Evolutionary conservation across 1,140 invertebrate species (phyloP).

Genomic region (Diploscapter pachys): DNA sequence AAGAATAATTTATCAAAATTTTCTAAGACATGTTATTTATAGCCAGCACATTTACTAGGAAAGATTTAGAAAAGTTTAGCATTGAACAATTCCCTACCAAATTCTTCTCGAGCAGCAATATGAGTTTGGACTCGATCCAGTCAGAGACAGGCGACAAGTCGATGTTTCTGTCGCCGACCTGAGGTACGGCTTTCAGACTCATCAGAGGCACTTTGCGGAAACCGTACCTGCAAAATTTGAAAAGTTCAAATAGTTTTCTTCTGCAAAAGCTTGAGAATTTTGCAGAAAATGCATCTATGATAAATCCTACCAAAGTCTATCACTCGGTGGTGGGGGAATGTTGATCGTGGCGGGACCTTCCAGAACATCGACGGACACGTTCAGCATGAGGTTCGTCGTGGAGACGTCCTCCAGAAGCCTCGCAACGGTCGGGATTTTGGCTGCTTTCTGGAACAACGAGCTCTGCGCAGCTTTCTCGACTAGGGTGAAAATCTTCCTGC

Average conservation of each 20-base stretch:
- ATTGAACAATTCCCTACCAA: conserved; percentile 35
- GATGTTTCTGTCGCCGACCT: conserved; percentile 56
- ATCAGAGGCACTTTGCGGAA: conserved; percentile 50
- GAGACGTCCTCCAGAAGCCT: conserved; percentile 68
- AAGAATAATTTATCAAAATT: no score
- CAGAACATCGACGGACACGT: conserved; percentile 78
- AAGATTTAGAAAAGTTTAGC: no score
- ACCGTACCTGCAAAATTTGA: conserved; percentile 42
- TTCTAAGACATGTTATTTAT: no score
- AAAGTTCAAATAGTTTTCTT: conserved; percentile 6
- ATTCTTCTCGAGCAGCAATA: conserved; percentile 53
- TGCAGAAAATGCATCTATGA: background rate
- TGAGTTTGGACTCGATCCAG: conserved; percentile 51
- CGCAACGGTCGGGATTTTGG: conserved; percentile 64
- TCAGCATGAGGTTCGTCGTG: conserved; percentile 82
- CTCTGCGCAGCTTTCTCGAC: conserved; percentile 84
- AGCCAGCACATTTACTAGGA: no score
- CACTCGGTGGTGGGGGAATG: conserved; percentile 85
- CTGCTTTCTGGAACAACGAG: conserved; percentile 79
- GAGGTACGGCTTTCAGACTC: conserved; percentile 49
- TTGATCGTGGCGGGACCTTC: conserved; percentile 82
- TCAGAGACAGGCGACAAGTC: conserved; percentile 50
- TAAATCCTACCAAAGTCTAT: conserved; percentile 75
- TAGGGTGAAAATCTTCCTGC: conserved; percentile 62
- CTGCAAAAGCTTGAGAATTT: conserved; percentile 5